Percentiles rank a stretch among this genome's conserved stretches.
phyloP scores from a whole-genome alignment of 2,797 vertebrate genomes.

The Ciconia nigra region DNA sequence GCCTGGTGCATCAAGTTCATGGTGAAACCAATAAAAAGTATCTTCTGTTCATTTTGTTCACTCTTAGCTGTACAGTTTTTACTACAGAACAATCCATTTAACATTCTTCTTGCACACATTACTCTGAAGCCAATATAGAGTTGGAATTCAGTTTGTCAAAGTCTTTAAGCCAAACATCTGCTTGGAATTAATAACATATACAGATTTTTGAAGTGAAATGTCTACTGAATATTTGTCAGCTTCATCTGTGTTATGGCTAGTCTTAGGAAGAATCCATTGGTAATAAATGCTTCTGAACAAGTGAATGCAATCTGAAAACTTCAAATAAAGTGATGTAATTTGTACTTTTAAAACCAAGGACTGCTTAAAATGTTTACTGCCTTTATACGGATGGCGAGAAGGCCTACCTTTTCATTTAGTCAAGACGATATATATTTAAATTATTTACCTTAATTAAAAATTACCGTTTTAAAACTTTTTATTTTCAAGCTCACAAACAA shows the following conservation, averaged over 20 bases:
- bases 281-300: background rate
- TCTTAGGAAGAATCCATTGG: background rate
- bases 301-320: background rate
- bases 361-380: background rate
- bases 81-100: background rate
- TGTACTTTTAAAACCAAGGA: background rate
- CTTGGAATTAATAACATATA: background rate
- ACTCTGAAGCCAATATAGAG: background rate
- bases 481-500: background rate
- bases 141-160: background rate
- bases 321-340: background rate
- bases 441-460: background rate
- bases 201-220: background rate
- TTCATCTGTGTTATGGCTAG: background rate
- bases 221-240: background rate
- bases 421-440: background rate
- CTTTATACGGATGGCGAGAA: background rate
- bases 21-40: background rate
- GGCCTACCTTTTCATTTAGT: background rate
- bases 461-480: background rate
- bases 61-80: background rate
- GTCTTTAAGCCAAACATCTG: constrained; percentile 51
- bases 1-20: background rate
- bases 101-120: background rate
- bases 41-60: background rate